phyloP scores from a whole-genome alignment of 1,140 invertebrate genomes.

The Ctenoplectra terminalis region DNA sequence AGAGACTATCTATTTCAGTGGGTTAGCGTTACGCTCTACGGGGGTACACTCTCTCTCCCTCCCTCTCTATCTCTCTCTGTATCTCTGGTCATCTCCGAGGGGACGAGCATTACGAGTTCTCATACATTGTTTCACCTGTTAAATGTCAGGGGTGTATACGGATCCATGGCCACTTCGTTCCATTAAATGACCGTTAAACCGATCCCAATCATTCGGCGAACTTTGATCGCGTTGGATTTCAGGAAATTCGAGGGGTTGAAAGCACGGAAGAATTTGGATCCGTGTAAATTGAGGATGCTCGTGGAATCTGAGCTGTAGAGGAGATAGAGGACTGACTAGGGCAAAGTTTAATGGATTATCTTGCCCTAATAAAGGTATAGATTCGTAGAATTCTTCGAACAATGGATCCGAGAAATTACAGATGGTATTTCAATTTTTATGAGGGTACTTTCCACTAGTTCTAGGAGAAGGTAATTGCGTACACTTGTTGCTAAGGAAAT shows the following conservation, averaged over 20 bases:
- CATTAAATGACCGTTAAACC: conserved; percentile 5
- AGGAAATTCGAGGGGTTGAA: not conserved
- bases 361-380: not conserved
- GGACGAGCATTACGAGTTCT: conserved; percentile 12
- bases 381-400: too few relatives aligned
- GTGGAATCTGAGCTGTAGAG: not conserved
- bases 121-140: conserved; percentile 25
- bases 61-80: not conserved
- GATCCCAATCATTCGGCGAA: conserved; percentile 5
- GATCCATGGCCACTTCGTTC: not conserved
- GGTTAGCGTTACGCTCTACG: conserved; percentile 77
- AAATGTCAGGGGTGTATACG: conserved; percentile 10
- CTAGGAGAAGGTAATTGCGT: not conserved
- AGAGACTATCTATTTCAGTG: conserved; percentile 78
- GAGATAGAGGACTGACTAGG: not conserved
- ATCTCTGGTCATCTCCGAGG: conserved; percentile 38
- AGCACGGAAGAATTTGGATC: conserved; percentile 5
- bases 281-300: conserved; percentile 13
- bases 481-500: conserved; percentile 66
- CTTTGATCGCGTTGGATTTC: conserved; percentile 7
- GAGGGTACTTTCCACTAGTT: too few relatives aligned
- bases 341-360: not conserved
- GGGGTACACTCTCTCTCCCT: not conserved
- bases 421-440: too few relatives aligned
- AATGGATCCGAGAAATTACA: too few relatives aligned